These are phyloP conservation scores for Phaethon lepturus DNA, from an alignment of 2,113 vertebrate genomes.

Conservation along the genomic window DNA sequence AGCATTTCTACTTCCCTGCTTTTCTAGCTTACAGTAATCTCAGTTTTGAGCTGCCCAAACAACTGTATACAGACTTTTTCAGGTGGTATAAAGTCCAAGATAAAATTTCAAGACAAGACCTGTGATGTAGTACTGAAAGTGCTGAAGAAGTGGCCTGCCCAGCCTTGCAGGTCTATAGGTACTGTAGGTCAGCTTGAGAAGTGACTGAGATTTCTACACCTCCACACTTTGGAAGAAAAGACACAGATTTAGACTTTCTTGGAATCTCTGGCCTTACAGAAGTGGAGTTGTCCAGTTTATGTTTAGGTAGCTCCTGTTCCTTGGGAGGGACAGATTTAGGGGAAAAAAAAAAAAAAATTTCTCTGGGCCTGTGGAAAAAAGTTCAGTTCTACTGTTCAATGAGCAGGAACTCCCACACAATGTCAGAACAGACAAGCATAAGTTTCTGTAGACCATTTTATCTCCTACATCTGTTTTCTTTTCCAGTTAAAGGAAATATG, in stretches of 20 bases:
- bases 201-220: neutral
- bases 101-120: neutral
- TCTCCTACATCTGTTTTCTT: neutral
- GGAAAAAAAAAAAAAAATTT: neutral
- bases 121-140: neutral
- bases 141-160: neutral
- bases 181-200: neutral
- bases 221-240: neutral
- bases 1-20: neutral
- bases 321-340: neutral
- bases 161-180: neutral
- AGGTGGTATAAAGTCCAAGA: neutral
- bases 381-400: neutral
- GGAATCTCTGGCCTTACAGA: neutral
- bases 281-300: neutral
- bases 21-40: neutral
- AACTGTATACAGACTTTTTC: neutral
- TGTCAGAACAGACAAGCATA: neutral
- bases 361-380: neutral
- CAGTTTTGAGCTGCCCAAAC: neutral
- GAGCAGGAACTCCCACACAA: neutral
- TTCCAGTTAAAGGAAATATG: neutral
- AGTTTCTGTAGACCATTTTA: neutral
- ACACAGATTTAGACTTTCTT: neutral
- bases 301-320: neutral